Conservation (phyloP, 2,113 vertebrate species). For the Podiceps cristatus region DNA sequence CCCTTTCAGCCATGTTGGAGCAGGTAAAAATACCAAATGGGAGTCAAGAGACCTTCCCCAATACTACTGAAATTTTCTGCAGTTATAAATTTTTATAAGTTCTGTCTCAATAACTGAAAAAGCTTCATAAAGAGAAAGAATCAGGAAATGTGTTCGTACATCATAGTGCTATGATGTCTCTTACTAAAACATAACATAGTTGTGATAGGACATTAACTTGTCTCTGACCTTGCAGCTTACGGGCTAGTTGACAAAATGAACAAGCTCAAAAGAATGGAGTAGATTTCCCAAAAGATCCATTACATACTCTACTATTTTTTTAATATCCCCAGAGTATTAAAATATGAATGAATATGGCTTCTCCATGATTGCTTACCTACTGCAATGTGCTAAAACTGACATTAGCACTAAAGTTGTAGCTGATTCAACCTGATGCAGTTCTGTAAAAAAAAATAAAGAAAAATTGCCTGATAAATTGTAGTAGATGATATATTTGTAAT, state of each 20-base stretch:
- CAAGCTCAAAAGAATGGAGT: neutral
- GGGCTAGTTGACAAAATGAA: neutral
- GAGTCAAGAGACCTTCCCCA: neutral
- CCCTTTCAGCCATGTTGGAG: neutral
- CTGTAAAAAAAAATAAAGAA: neutral
- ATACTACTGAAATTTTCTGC: neutral
- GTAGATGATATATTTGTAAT: neutral
- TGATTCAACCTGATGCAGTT: neutral
- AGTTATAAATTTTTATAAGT: slow-evolving; percentile 8
- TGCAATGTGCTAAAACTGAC: neutral
- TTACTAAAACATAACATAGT: neutral
- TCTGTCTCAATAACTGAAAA: neutral
- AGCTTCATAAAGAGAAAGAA: neutral
- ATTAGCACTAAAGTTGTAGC: neutral
- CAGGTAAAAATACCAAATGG: neutral
- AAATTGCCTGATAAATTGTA: neutral
- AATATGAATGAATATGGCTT: neutral
- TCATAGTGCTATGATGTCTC: neutral
- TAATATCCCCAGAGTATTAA: neutral
- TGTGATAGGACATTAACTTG: neutral
- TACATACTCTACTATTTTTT: neutral
- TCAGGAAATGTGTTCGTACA: neutral
- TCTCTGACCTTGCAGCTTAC: neutral
- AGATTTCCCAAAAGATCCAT: neutral
- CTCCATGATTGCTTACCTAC: neutral